These are phyloP conservation scores for Malurus elegans DNA, from an alignment of 2,113 vertebrate genomes.

Conservation along the genomic window DNA sequence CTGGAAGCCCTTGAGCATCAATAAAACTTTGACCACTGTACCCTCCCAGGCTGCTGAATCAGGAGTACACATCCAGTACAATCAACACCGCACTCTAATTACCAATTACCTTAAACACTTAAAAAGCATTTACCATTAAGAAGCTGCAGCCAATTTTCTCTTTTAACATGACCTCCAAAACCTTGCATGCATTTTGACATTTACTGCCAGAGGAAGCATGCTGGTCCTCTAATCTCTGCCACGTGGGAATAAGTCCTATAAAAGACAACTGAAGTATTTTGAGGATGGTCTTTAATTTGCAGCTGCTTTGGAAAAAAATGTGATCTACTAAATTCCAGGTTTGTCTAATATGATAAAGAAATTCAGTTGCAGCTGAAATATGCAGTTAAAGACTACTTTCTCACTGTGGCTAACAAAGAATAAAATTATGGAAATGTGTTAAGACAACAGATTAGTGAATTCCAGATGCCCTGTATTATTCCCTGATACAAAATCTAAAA, in stretches of 20 bases:
- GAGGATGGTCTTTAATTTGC: background rate
- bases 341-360: background rate
- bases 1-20: background rate
- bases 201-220: background rate
- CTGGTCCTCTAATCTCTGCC: background rate
- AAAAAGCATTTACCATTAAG: background rate
- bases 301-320: background rate
- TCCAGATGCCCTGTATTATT: background rate
- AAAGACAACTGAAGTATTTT: background rate
- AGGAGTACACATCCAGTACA: background rate
- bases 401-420: background rate
- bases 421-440: background rate
- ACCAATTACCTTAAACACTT: background rate
- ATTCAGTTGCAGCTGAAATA: background rate
- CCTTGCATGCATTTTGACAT: background rate
- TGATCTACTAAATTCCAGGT: background rate
- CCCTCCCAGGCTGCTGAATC: background rate
- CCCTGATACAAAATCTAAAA: background rate
- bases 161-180: background rate
- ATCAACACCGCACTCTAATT: background rate
- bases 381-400: background rate
- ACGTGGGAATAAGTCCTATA: background rate
- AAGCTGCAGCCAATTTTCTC: background rate
- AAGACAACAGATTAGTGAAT: background rate
- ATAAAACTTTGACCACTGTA: background rate